Base-by-base conservation (phyloP, 2,888 invertebrate species). In the Exephanes ischioxanthus region DNA sequence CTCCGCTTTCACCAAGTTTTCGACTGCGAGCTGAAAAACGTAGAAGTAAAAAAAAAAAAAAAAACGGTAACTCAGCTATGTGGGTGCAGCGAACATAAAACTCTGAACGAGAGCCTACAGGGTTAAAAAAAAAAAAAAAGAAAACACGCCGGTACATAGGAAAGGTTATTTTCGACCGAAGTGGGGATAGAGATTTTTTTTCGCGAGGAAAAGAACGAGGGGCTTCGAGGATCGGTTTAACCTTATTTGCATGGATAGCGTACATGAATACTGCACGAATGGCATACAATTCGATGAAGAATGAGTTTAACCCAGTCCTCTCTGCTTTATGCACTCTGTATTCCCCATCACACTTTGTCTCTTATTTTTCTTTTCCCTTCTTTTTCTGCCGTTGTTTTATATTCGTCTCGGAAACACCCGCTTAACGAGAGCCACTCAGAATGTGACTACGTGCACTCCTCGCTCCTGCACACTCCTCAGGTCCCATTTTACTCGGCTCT, bases 401-500 rank as follows among this genome's bases (percentile, higher is more conserved):
- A 51, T 16, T 33, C 51, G 66, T n/a, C 53, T 76, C 14, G 14
- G 45, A 16, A 16, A 48, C 45, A 48, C 45, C 16, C 61, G 45
- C 63, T 76, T 67, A 67, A 66, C 37, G 48, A 75, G 75, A 30
- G 16, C 30, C 33, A 63, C 63, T 63, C 63, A n/a, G 63, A 63
- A 63, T 63, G 63, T 63, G 16, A 30, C 26, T 30, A 16, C 4
- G 30, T 33, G 63, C 30, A 51, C 33, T 14, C 6, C 61, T 0
- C 63, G 63, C 63, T 58, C 26, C 26, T 58, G 33, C 30, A 30
- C 16, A 48, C 45, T 48, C 63, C 30, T 33, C 63, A 5, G 16
- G 11, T 55, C 14, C 9, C 6, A 55, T 66, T 55, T 33, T 63
- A 22, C 51, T 51, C 66, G 26, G 41, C 45, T n/a, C 22, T 48